Evolutionary conservation across 2,888 invertebrate species (phyloP).

Genomic region (Ommatoiulus sabulosus): DNA sequence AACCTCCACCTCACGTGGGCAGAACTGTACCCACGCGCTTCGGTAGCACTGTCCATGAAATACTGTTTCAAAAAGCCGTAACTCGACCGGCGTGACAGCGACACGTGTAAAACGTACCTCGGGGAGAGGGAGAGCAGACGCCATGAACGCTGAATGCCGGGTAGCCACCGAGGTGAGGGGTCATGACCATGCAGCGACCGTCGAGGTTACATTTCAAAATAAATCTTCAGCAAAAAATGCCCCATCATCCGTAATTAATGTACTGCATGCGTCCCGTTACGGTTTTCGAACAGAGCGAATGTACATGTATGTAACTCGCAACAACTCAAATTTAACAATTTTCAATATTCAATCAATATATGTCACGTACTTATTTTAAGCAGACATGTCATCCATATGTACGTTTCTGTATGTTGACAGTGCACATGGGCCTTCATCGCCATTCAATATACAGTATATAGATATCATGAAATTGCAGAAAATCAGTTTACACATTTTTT

Average conservation of each 20-base stretch:
- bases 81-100: not conserved
- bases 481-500: too few relatives aligned
- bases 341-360: too few relatives aligned
- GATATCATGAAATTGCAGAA: too few relatives aligned
- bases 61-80: not conserved
- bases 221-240: not conserved
- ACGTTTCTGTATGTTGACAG: too few relatives aligned
- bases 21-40: not conserved
- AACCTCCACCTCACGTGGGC: not conserved
- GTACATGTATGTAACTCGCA: too few relatives aligned
- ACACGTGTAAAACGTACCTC: not conserved
- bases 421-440: too few relatives aligned
- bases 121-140: not conserved
- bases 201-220: not conserved
- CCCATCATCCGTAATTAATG: constrained; percentile 7
- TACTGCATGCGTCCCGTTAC: not conserved
- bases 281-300: too few relatives aligned
- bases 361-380: too few relatives aligned
- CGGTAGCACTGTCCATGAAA: constrained; percentile 21
- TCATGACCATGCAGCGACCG: not conserved
- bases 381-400: too few relatives aligned
- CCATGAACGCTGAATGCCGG: not conserved
- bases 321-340: too few relatives aligned
- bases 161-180: not conserved
- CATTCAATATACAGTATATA: too few relatives aligned